Conservation (phyloP, 2,797 vertebrate species). For the Sternotherus odoratus region DNA sequence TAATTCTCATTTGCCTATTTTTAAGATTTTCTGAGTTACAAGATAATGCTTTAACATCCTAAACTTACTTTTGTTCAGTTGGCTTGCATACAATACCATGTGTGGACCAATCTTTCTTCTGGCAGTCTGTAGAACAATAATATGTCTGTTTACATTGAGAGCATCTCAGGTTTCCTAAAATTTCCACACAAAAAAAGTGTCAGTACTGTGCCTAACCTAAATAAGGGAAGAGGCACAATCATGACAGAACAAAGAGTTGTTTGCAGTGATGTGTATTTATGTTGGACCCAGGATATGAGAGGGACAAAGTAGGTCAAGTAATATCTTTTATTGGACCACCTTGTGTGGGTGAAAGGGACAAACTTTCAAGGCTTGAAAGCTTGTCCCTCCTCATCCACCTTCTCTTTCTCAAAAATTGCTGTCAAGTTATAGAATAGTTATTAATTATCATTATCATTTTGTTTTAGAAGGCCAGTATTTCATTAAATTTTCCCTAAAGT, state of each 20-base stretch:
- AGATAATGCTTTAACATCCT: neutral
- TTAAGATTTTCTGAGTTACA: neutral
- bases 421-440: neutral
- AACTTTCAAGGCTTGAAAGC: neutral
- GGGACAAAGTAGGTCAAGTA: neutral
- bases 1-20: neutral
- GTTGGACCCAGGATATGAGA: neutral
- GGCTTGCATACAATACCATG: slow-evolving; percentile 86
- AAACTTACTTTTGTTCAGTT: slow-evolving; percentile 72
- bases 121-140: slow-evolving; percentile 91
- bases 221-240: neutral
- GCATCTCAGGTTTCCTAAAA: slow-evolving; percentile 87
- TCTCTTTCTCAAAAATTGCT: neutral
- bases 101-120: slow-evolving; percentile 89
- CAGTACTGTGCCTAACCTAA: neutral
- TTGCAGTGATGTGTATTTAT: neutral
- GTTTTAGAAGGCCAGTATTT: neutral
- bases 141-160: slow-evolving; percentile 86
- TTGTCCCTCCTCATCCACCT: neutral
- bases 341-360: neutral
- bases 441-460: neutral
- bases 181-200: neutral
- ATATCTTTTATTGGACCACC: neutral
- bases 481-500: neutral
- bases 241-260: neutral